Percentiles rank a stretch among this genome's conserved stretches.
Conservation (phyloP, 2,888 invertebrate species). For the Thalpophila matura region DNA sequence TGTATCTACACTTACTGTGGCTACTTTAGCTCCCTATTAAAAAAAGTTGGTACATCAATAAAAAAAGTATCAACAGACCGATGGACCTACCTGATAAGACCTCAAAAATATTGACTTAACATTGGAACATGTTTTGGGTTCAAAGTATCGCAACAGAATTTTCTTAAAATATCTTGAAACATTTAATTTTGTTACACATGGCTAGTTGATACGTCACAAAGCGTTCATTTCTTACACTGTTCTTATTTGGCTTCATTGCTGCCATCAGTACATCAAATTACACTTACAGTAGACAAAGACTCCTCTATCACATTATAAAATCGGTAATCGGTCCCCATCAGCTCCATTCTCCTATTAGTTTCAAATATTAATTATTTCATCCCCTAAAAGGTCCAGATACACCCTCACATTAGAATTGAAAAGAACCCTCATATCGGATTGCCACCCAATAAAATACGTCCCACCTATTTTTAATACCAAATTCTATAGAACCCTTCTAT, state of each 20-base stretch:
- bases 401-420: conserved; percentile 43
- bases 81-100: not conserved
- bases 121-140: no score
- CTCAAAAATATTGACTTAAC: not conserved
- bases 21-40: no score
- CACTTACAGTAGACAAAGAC: conserved; percentile 11
- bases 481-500: conserved; percentile 58
- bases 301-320: conserved; percentile 6
- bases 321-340: conserved; percentile 12
- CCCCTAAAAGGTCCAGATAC: conserved; percentile 40
- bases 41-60: no score
- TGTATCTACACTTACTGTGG: no score
- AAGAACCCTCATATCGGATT: conserved; percentile 56
- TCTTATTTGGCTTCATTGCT: conserved; percentile 37
- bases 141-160: not conserved
- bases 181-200: not conserved
- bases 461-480: conserved; percentile 51
- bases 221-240: conserved; percentile 10
- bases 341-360: conserved; percentile 35
- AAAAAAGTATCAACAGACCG: no score
- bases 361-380: conserved; percentile 55
- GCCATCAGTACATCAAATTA: conserved; percentile 14
- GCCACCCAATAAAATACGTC: conserved; percentile 64
- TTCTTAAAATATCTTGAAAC: not conserved
- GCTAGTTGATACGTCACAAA: not conserved